Percentiles rank a stretch among this genome's conserved stretches.
These are phyloP conservation scores for Calephelis nemesis DNA, from an alignment of 1,140 invertebrate genomes.

Conservation along the genomic window DNA sequence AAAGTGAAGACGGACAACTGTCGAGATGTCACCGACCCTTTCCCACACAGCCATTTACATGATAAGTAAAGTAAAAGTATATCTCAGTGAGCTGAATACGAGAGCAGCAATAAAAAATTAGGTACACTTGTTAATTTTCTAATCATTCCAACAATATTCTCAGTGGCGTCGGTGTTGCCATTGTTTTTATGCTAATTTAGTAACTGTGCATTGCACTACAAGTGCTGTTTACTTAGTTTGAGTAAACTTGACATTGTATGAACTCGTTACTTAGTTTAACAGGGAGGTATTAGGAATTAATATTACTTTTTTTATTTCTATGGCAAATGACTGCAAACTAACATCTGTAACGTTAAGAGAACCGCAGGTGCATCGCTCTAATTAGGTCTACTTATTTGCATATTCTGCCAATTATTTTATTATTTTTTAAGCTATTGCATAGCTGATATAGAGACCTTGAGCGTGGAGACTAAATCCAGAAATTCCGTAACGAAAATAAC, in stretches of 20 bases:
- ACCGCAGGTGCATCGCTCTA: too few relatives aligned
- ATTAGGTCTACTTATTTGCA: too few relatives aligned
- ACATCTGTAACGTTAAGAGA: too few relatives aligned
- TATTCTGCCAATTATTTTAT: too few relatives aligned
- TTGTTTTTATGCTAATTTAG: conserved; percentile 42
- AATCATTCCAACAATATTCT: conserved; percentile 10
- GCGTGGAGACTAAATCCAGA: too few relatives aligned
- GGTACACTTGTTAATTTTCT: conserved; percentile 11
- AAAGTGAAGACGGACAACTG: too few relatives aligned
- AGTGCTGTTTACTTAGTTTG: conserved; percentile 34
- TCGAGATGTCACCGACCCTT: too few relatives aligned
- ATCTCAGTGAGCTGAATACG: conserved; percentile 8
- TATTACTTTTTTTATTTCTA: too few relatives aligned
- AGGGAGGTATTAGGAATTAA: neutral
- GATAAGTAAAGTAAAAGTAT: neutral
- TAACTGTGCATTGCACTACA: conserved; percentile 40
- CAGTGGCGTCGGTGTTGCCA: conserved; percentile 27
- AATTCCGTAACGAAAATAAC: too few relatives aligned
- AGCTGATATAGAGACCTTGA: too few relatives aligned
- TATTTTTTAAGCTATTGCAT: too few relatives aligned
- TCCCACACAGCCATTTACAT: neutral
- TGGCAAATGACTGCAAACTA: too few relatives aligned
- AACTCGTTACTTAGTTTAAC: neutral
- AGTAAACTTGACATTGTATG: conserved; percentile 13
- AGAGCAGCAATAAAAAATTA: conserved; percentile 8